phyloP scores from a whole-genome alignment of 2,888 invertebrate genomes.

The Ophioninae sp. region DNA sequence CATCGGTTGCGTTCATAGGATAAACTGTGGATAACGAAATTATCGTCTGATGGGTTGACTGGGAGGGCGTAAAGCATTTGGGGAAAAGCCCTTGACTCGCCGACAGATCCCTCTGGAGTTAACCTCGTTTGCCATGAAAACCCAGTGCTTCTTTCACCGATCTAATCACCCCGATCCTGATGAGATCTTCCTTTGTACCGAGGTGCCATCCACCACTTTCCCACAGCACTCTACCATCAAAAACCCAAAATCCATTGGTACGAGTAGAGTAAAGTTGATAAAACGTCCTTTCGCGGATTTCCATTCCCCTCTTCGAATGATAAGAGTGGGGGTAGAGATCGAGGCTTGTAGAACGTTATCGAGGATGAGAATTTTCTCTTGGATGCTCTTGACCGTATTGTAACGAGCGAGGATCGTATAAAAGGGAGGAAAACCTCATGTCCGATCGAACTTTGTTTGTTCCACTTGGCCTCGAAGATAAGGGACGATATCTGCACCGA shows the following conservation, averaged over 20 bases:
- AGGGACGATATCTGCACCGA: constrained; percentile 68
- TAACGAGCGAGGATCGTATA: constrained; percentile 60
- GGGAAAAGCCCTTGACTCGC: constrained; percentile 50
- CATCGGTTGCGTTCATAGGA: constrained; percentile 57
- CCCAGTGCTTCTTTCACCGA: constrained; percentile 80
- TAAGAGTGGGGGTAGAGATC: constrained; percentile 48
- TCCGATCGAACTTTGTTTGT: constrained; percentile 72
- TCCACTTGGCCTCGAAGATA: constrained; percentile 70
- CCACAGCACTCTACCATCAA: background rate
- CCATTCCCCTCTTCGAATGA: background rate
- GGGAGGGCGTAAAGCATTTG: constrained; percentile 22
- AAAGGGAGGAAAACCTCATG: constrained; percentile 51
- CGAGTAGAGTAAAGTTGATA: background rate
- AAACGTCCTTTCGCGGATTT: too few relatives aligned
- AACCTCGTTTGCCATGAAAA: constrained; percentile 76
- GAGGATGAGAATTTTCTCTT: constrained; percentile 48
- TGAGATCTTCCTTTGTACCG: constrained; percentile 27
- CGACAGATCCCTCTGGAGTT: constrained; percentile 74
- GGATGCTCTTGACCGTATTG: constrained; percentile 67
- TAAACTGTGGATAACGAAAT: constrained; percentile 56
- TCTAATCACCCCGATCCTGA: constrained; percentile 75
- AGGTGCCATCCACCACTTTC: background rate
- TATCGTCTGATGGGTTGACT: constrained; percentile 37
- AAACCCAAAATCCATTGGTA: background rate
- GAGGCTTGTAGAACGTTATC: constrained; percentile 10